phyloP scores from a whole-genome alignment of 1,140 invertebrate species.

The Drosophila nigromelanica region DNA sequence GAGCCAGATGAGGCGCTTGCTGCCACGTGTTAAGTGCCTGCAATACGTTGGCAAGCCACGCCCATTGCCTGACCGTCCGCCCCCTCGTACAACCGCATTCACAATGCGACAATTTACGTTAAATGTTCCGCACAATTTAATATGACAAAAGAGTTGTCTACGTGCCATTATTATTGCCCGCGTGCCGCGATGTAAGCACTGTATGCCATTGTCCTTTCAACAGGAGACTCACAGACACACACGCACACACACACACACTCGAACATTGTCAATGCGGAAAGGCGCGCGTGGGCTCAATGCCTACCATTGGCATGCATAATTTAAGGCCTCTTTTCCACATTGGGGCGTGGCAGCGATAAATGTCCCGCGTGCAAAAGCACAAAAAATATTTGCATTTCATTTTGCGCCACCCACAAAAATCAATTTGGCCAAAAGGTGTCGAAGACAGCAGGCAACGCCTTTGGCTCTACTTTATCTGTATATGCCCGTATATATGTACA shows the following conservation, averaged over 20 bases:
- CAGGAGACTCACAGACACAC: constrained; percentile 10
- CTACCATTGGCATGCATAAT: constrained; percentile 52
- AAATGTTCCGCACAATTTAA: constrained; percentile 80
- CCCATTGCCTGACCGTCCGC: not conserved
- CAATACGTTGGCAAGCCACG: constrained; percentile 29
- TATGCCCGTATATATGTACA: constrained; percentile 5
- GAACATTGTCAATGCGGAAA: too few relatives aligned
- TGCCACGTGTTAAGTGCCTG: constrained; percentile 69
- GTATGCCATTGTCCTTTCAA: constrained; percentile 64
- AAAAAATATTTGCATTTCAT: constrained; percentile 72
- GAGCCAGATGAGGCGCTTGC: constrained; percentile 17
- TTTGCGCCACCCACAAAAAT: constrained; percentile 52
- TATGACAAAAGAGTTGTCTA: constrained; percentile 82
- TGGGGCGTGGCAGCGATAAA: constrained; percentile 12
- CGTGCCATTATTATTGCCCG: constrained; percentile 73
- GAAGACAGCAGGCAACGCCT: constrained; percentile 43
- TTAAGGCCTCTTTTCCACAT: constrained; percentile 44
- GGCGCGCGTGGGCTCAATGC: constrained; percentile 10
- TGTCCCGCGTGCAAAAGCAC: constrained; percentile 30
- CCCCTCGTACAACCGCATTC: not conserved
- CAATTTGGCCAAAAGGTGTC: constrained; percentile 75
- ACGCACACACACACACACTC: not conserved
- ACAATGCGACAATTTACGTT: constrained; percentile 80
- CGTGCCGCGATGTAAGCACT: constrained; percentile 37
- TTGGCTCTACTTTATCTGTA: constrained; percentile 8